These are phyloP conservation scores for Conops quadrifasciatus DNA, from an alignment of 2,888 invertebrate species.

Conservation along the genomic window DNA sequence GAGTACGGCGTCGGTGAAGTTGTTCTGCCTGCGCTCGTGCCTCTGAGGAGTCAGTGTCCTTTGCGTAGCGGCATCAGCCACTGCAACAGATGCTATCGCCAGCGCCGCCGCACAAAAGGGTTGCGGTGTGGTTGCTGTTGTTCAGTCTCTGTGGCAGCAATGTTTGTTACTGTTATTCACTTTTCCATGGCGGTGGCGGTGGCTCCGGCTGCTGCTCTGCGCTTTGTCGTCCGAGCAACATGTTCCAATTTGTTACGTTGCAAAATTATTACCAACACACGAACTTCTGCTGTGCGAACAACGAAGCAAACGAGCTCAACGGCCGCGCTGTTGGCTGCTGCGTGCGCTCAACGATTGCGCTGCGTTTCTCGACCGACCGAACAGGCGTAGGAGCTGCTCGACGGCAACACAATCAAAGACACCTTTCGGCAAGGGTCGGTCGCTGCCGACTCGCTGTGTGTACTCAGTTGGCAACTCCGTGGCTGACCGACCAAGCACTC, in stretches of 20 bases:
- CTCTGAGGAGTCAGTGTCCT: conserved; percentile 22
- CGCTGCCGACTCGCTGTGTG: neutral
- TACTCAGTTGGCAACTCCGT: neutral
- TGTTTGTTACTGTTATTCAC: conserved; percentile 1
- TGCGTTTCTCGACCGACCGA: neutral
- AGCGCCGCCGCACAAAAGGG: neutral
- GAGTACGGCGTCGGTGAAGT: too few species aligned
- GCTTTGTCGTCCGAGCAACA: conserved; percentile 44
- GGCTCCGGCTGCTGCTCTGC: neutral
- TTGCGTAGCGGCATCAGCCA: conserved; percentile 16
- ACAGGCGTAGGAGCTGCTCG: conserved; percentile 42
- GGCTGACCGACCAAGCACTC: neutral
- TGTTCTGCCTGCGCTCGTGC: too few species aligned
- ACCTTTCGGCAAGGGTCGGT: conserved; percentile 45
- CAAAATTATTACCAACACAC: conserved; percentile 40
- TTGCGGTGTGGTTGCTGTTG: conserved; percentile 28
- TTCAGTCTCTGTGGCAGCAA: conserved; percentile 16
- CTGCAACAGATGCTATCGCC: conserved; percentile 27
- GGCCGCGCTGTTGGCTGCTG: conserved; percentile 23
- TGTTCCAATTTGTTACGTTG: conserved; percentile 58
- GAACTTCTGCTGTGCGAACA: conserved; percentile 45
- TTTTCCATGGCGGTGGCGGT: neutral
- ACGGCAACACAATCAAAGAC: conserved; percentile 53
- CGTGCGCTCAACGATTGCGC: conserved; percentile 31
- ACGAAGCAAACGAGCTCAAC: neutral